These are phyloP conservation scores for Brachirus orientalis DNA, from an alignment of 2,113 vertebrate genomes.

Conservation along the genomic window DNA sequence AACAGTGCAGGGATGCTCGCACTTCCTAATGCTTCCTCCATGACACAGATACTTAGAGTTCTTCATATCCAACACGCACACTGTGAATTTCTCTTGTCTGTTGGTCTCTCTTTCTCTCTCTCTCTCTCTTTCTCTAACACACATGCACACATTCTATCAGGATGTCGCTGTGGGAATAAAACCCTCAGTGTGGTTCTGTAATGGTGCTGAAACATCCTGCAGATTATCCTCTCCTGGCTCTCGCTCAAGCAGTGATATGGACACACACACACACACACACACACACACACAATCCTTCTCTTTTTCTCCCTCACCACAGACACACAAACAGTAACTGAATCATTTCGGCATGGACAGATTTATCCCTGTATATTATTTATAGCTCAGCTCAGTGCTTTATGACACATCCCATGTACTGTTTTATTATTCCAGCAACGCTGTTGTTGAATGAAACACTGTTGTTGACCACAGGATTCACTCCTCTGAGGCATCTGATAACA, in stretches of 20 bases:
- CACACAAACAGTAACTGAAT: conserved; percentile 54
- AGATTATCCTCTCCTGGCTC: conserved; percentile 72
- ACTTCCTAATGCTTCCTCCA: conserved; percentile 17
- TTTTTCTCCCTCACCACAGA: conserved; percentile 32
- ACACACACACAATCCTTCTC: background rate
- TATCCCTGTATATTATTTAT: conserved; percentile 70
- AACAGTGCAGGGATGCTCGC: conserved; percentile 19
- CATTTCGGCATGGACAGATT: conserved; percentile 63
- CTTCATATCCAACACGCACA: conserved; percentile 15
- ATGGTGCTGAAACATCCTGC: conserved; percentile 56
- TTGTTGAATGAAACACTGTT: conserved; percentile 42
- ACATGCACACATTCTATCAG: conserved; percentile 12
- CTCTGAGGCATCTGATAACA: conserved; percentile 25
- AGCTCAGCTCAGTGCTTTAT: conserved; percentile 56
- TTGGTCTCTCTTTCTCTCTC: conserved; percentile 1
- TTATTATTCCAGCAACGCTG: conserved; percentile 42
- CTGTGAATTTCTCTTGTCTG: background rate
- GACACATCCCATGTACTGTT: conserved; percentile 51
- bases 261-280: conserved; percentile 27
- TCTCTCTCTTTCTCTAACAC: no score
- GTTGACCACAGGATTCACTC: conserved; percentile 30
- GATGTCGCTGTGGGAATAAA: conserved; percentile 57
- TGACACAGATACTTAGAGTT: conserved; percentile 28
- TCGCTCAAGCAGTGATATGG: conserved; percentile 50
- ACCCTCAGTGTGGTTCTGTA: conserved; percentile 50